phyloP scores from a whole-genome alignment of 2,797 vertebrate species.

The Kryptolebias ocellatus region DNA sequence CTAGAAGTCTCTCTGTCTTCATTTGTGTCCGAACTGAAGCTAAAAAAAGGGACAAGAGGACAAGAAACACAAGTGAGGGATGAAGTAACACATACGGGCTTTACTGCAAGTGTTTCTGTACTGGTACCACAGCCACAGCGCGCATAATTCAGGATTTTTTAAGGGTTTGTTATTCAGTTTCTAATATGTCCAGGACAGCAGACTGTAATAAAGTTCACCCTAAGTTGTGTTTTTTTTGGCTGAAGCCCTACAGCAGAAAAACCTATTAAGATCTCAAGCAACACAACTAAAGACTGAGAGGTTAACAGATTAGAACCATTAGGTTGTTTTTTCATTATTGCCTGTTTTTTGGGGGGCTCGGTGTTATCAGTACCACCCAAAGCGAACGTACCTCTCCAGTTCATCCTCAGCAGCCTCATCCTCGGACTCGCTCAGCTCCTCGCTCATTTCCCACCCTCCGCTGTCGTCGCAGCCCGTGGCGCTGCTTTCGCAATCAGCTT shows the following conservation, averaged over 20 bases:
- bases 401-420: conserved; percentile 72
- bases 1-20: conserved; percentile 70
- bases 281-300: no score
- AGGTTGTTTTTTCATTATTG: no score
- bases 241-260: no score
- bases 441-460: conserved; percentile 82
- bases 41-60: not conserved
- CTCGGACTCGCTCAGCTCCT: conserved; percentile 84
- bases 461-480: conserved; percentile 73
- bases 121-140: not conserved
- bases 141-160: no score
- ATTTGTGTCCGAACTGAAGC: conserved; percentile 76
- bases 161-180: no score
- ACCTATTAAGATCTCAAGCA: no score
- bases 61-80: no score
- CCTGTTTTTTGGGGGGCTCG: no score
- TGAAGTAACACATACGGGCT: not conserved
- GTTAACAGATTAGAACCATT: no score
- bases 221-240: no score
- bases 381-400: conserved; percentile 49
- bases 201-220: no score
- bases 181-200: no score
- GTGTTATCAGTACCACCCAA: not conserved
- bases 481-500: conserved; percentile 67
- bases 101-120: not conserved